These are phyloP conservation scores for Pampusana beccarii DNA, from an alignment of 2,113 vertebrate genomes.

Conservation along the genomic window DNA sequence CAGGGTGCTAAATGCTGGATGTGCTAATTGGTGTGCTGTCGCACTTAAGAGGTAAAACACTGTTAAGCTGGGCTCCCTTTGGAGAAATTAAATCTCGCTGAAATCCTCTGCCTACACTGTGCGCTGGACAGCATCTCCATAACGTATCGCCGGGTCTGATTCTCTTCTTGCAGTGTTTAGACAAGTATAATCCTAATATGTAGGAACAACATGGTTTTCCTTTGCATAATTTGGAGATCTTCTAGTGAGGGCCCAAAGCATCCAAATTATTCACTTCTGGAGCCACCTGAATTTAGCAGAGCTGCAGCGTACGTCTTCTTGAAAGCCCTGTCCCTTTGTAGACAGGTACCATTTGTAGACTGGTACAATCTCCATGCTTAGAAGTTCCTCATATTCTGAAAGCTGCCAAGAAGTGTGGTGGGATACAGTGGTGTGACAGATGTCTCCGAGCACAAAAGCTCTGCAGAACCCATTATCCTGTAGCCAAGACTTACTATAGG, in stretches of 20 bases:
- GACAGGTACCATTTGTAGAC: not conserved
- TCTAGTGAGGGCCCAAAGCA: not conserved
- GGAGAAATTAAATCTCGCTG: not conserved
- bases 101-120: not conserved
- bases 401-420: not conserved
- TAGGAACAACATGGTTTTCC: not conserved
- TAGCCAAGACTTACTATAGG: not conserved
- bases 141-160: accelerated
- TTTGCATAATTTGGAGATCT: not conserved
- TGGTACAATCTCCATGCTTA: not conserved
- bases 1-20: not conserved
- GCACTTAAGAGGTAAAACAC: not conserved
- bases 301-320: accelerated
- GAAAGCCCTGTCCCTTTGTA: not conserved
- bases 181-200: not conserved
- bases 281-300: not conserved
- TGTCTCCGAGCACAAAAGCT: not conserved
- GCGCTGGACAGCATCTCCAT: not conserved
- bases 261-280: not conserved
- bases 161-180: not conserved
- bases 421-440: not conserved
- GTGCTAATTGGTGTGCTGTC: slow-evolving; percentile 17
- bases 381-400: not conserved
- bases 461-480: not conserved
- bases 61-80: not conserved